A percentile compares a stretch with the other conserved stretches of the same genome.
Conservation (phyloP, 2,113 vertebrate species). For the Misgurnus anguillicaudatus region DNA sequence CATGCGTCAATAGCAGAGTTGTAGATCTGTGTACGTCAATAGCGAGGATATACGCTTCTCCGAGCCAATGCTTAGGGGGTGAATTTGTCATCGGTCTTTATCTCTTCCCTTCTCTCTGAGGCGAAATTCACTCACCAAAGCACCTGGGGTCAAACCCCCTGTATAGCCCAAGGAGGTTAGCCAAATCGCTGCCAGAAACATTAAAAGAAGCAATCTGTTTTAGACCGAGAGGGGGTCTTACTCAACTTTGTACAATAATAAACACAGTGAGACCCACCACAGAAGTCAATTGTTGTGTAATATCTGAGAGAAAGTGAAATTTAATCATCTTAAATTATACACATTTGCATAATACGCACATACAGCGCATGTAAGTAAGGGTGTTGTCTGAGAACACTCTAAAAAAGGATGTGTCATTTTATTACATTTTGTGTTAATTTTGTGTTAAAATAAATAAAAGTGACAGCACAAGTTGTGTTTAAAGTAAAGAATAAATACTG, state of each 20-base stretch:
- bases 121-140: conserved; percentile 31
- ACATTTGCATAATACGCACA: not conserved
- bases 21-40: conserved; percentile 54
- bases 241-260: conserved; percentile 31
- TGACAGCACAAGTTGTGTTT: too few species aligned
- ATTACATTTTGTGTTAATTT: too few species aligned
- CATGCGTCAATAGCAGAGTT: conserved; percentile 49
- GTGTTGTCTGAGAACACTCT: too few species aligned
- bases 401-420: too few species aligned
- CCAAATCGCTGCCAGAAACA: conserved; percentile 21
- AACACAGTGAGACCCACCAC: conserved; percentile 25
- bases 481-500: too few species aligned
- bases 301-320: not conserved
- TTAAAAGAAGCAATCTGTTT: conserved; percentile 33
- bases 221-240: not conserved
- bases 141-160: conserved; percentile 31
- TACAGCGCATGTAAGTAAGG: too few species aligned
- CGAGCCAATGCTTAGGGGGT: conserved; percentile 31
- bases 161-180: conserved; percentile 2
- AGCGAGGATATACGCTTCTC: conserved; percentile 36
- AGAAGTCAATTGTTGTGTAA: conserved; percentile 32
- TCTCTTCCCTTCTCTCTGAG: conserved; percentile 40
- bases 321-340: not conserved
- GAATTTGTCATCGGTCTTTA: conserved; percentile 50
- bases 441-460: too few species aligned